A percentile compares a stretch with the other conserved stretches of the same genome.
phyloP scores from a whole-genome alignment of 2,797 vertebrate species.

The Acanthurus lineatus region DNA sequence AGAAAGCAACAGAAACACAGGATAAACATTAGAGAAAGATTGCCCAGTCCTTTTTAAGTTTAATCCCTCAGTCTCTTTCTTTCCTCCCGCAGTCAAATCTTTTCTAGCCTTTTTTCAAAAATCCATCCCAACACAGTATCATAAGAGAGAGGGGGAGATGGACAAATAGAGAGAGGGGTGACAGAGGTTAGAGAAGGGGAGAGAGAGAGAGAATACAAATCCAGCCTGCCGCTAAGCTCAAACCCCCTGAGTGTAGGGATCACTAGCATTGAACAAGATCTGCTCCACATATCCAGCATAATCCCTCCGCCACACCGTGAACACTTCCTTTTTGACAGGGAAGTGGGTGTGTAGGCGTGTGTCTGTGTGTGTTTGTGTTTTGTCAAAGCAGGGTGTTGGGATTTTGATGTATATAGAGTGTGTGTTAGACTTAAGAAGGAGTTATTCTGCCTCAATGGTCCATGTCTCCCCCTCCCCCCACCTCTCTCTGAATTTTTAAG shows the following conservation, averaged over 20 bases:
- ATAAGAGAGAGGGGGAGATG: constrained; percentile 8
- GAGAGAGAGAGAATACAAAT: constrained; percentile 59
- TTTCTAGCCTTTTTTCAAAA: constrained; percentile 24
- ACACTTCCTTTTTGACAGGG: constrained; percentile 53
- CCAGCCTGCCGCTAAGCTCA: constrained; percentile 57
- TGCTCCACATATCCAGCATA: constrained; percentile 71
- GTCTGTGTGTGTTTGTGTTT: constrained; percentile 32
- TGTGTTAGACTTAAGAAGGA: constrained; percentile 29
- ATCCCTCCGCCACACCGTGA: constrained; percentile 61
- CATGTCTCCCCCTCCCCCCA: background rate
- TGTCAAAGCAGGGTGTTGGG: constrained; percentile 21
- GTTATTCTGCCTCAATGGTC: constrained; percentile 50
- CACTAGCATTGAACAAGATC: constrained; percentile 66
- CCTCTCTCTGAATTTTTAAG: background rate
- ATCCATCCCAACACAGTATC: constrained; percentile 16
- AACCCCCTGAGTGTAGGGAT: constrained; percentile 65
- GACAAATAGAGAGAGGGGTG: constrained; percentile 46
- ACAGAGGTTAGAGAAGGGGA: constrained; percentile 39
- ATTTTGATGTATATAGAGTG: constrained; percentile 27
- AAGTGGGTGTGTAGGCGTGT: constrained; percentile 21
- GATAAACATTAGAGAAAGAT: constrained; percentile 16
- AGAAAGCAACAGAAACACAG: background rate
- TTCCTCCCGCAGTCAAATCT: constrained; percentile 25
- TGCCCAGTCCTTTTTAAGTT: constrained; percentile 8
- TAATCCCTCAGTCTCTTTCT: constrained; percentile 34